A percentile compares a stretch with the other conserved stretches of the same genome.
These are phyloP conservation scores for Adelphocoris suturalis DNA, from an alignment of 2,888 invertebrate genomes.

Conservation along the genomic window DNA sequence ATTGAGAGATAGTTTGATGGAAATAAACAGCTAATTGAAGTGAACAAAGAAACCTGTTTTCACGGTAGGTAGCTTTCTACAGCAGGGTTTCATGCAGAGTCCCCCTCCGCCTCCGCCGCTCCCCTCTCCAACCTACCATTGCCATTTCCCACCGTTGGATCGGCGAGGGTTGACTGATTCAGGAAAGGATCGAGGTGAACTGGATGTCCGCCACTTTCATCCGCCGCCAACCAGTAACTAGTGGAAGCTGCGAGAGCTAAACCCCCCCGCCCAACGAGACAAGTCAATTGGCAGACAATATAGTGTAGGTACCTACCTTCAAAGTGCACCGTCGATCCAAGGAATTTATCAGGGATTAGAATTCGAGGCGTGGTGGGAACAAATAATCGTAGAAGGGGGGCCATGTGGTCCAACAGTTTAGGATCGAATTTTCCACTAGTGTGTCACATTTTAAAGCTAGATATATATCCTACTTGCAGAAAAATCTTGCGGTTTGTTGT, in stretches of 20 bases:
- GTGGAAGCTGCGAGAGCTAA: not conserved
- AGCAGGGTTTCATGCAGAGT: slow-evolving; percentile 50
- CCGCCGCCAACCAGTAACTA: slow-evolving; percentile 15
- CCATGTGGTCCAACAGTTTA: too few relatives aligned
- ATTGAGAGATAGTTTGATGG: slow-evolving; percentile 2
- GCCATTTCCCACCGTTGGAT: not conserved
- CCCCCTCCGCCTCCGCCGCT: not conserved
- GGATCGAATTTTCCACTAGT: too few relatives aligned
- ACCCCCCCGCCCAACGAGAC: not conserved
- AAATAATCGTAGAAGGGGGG: too few relatives aligned
- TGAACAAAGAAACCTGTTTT: slow-evolving; percentile 62
- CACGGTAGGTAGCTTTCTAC: slow-evolving; percentile 62
- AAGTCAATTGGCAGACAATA: not conserved
- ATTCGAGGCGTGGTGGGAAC: too few relatives aligned
- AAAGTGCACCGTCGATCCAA: too few relatives aligned
- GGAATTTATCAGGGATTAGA: too few relatives aligned
- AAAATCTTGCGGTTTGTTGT: too few relatives aligned
- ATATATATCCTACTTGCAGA: too few relatives aligned
- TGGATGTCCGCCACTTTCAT: slow-evolving; percentile 58
- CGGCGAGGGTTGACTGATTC: slow-evolving; percentile 24
- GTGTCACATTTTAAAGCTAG: too few relatives aligned
- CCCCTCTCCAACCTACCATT: not conserved
- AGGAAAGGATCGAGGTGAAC: slow-evolving; percentile 59
- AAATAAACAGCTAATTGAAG: slow-evolving; percentile 56
- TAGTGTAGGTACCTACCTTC: not conserved